Percentiles rank a stretch among this genome's conserved stretches.
phyloP scores from a whole-genome alignment of 92 coral and sea anemone genomes.

The Micromussa lordhowensis region DNA sequence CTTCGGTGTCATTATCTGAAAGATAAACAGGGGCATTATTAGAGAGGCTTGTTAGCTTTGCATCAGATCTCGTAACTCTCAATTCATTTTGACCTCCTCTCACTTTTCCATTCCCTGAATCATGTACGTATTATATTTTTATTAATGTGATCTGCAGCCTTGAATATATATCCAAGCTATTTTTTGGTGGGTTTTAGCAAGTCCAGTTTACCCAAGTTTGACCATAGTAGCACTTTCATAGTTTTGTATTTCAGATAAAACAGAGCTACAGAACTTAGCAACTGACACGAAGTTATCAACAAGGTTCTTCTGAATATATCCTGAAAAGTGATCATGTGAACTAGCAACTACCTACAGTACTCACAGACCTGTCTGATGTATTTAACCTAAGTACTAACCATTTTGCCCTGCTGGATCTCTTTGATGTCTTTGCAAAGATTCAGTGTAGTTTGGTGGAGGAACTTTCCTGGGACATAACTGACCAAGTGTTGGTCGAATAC shows the following conservation, averaged over 20 bases:
- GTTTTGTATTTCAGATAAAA: neutral
- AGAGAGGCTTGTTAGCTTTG: neutral
- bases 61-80: neutral
- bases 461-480: slow-evolving; percentile 84
- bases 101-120: too few species aligned
- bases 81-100: too few species aligned
- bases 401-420: slow-evolving; percentile 21
- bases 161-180: too few species aligned
- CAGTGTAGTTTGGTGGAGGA: slow-evolving; percentile 55
- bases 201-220: neutral
- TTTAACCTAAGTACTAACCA: neutral
- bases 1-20: slow-evolving; percentile 32
- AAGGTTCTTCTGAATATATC: neutral
- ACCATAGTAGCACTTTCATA: neutral
- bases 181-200: too few species aligned
- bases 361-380: neutral
- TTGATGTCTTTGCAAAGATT: slow-evolving; percentile 11
- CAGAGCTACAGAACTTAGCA: neutral
- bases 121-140: too few species aligned
- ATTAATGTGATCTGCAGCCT: too few species aligned
- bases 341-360: neutral
- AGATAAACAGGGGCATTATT: neutral
- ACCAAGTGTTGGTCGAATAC: slow-evolving; percentile 87
- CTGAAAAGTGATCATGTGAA: neutral
- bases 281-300: neutral